phyloP scores from a whole-genome alignment of 35 echinoderm and acorn worm species.

The Stichopus chloronotus region DNA sequence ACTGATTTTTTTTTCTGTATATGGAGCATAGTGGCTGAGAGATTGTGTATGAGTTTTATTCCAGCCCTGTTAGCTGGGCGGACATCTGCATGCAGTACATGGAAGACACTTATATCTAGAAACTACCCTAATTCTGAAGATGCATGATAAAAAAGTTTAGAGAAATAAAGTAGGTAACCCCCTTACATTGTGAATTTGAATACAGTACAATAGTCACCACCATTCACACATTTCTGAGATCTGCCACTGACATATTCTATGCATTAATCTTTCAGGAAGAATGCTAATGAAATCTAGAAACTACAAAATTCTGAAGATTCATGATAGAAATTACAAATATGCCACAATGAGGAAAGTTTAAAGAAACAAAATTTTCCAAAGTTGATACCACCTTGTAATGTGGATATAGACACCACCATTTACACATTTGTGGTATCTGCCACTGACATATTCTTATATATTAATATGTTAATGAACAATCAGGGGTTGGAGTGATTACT shows the following conservation, averaged over 20 bases:
- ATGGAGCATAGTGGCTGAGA: background rate
- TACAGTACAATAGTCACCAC: no score
- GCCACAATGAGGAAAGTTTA: background rate
- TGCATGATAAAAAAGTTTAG: no score
- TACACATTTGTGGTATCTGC: background rate
- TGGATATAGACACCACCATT: background rate
- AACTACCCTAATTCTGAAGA: no score
- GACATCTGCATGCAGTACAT: background rate
- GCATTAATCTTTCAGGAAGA: no score
- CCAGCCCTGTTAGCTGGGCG: background rate
- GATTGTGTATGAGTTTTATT: background rate
- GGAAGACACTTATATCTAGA: background rate
- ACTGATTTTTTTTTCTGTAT: background rate
- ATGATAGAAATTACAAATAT: no score
- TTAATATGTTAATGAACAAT: slow-evolving; percentile 4
- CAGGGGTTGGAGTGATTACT: background rate
- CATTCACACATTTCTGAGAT: no score
- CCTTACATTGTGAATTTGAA: no score
- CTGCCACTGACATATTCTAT: no score
- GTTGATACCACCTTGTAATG: background rate
- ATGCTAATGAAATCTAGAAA: no score
- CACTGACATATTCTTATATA: slow-evolving; percentile 2
- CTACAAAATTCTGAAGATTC: background rate
- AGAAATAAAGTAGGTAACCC: no score
- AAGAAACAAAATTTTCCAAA: background rate